These are phyloP conservation scores for Megalops cyprinoides DNA, from an alignment of 2,797 vertebrate genomes.

Conservation along the genomic window DNA sequence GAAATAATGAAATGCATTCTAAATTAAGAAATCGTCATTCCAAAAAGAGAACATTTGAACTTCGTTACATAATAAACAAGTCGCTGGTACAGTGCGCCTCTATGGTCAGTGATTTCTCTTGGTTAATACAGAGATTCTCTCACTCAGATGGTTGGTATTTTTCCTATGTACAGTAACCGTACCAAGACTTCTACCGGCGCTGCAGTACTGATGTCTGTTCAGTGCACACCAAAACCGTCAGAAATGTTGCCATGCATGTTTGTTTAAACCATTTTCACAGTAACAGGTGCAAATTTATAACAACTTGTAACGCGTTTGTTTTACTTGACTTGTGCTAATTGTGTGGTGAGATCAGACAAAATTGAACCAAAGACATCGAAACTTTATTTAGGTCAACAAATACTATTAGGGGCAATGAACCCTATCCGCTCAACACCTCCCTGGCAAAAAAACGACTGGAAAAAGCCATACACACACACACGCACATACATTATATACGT, in stretches of 20 bases:
- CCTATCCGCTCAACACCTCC: too few species aligned
- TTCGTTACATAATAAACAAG: too few species aligned
- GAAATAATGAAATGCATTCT: neutral
- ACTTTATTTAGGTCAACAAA: neutral
- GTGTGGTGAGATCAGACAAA: neutral
- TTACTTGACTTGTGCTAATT: neutral
- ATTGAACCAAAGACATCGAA: neutral
- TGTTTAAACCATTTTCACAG: neutral
- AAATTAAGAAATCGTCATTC: too few species aligned
- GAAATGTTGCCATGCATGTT: neutral
- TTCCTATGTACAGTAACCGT: conserved; percentile 22
- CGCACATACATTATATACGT: too few species aligned
- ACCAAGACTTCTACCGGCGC: conserved; percentile 17
- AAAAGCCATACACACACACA: too few species aligned
- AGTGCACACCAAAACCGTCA: neutral
- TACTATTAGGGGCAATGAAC: too few species aligned
- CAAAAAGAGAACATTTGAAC: too few species aligned
- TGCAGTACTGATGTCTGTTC: conserved; percentile 22
- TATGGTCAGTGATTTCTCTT: neutral
- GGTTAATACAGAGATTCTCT: neutral
- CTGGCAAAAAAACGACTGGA: too few species aligned
- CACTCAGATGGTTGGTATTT: conserved; percentile 1
- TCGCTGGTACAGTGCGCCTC: neutral
- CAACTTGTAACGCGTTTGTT: neutral
- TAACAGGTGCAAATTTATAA: neutral